A percentile compares a stretch with the other conserved stretches of the same genome.
Evolutionary conservation across 2,113 vertebrate species (phyloP).

Genomic region (Micronycteris hirsuta): DNA sequence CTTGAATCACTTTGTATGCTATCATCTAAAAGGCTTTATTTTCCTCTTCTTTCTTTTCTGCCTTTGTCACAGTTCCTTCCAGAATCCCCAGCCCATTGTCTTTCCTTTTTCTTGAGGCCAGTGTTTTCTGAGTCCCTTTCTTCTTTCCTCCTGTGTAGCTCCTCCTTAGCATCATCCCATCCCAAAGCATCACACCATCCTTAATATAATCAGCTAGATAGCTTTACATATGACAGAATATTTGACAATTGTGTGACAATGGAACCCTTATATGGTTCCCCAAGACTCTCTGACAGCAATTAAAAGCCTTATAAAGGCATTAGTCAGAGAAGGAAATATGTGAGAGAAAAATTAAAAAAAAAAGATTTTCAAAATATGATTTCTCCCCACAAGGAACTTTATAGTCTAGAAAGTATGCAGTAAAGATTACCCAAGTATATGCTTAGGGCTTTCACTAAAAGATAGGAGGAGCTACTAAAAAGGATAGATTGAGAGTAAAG

Average conservation of each 20-base stretch:
- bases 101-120: not conserved
- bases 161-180: not conserved
- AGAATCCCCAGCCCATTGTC: not conserved
- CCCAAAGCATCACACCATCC: not conserved
- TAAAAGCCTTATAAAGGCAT: not conserved
- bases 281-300: not conserved
- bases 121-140: not conserved
- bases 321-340: not conserved
- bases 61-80: not conserved
- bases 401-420: slow-evolving; percentile 9
- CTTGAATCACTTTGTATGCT: not conserved
- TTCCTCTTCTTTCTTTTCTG: not conserved
- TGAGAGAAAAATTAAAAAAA: not conserved
- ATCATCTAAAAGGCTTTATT: not conserved
- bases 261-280: not conserved
- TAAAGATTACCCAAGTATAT: not conserved
- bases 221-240: not conserved
- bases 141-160: not conserved
- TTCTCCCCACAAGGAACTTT: slow-evolving; percentile 4
- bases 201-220: not conserved
- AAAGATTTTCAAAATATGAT: not conserved
- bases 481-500: not conserved
- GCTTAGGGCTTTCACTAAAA: not conserved
- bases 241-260: not conserved
- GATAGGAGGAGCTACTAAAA: slow-evolving; percentile 37